These are phyloP conservation scores for Alloscopus bannaensis DNA, from an alignment of 2,888 invertebrate species.

Conservation along the genomic window DNA sequence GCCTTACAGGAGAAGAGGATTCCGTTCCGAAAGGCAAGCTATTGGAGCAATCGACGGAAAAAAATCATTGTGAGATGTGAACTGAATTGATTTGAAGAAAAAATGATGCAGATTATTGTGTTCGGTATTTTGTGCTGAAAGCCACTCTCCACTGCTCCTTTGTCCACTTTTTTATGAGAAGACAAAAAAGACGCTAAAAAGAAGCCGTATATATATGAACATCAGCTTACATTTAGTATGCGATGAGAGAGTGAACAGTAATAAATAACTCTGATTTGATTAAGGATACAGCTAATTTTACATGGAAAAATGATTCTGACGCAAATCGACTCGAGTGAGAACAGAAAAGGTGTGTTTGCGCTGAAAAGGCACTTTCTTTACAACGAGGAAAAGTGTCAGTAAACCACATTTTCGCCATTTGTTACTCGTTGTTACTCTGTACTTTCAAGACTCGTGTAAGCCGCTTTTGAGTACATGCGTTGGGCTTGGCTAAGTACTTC, in stretches of 20 bases:
- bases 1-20: not conserved
- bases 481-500: conserved; percentile 7
- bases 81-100: too few relatives aligned
- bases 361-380: not conserved
- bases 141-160: not conserved
- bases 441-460: not conserved
- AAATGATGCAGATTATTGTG: conserved; percentile 3
- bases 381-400: conserved; percentile 23
- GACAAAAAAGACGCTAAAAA: too few relatives aligned
- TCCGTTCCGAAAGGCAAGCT: not conserved
- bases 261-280: conserved; percentile 27
- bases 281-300: conserved; percentile 25
- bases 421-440: too few relatives aligned
- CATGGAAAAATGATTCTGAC: not conserved
- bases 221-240: conserved; percentile 4
- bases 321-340: not conserved
- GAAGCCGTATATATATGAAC: too few relatives aligned
- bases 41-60: conserved; percentile 3
- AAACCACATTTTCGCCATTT: conserved; percentile 15
- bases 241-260: not conserved
- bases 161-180: too few relatives aligned
- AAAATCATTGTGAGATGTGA: too few relatives aligned
- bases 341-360: not conserved
- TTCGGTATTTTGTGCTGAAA: too few relatives aligned
- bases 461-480: not conserved